phyloP scores from a whole-genome alignment of 1,140 invertebrate species.

The Microplitis mediator region DNA sequence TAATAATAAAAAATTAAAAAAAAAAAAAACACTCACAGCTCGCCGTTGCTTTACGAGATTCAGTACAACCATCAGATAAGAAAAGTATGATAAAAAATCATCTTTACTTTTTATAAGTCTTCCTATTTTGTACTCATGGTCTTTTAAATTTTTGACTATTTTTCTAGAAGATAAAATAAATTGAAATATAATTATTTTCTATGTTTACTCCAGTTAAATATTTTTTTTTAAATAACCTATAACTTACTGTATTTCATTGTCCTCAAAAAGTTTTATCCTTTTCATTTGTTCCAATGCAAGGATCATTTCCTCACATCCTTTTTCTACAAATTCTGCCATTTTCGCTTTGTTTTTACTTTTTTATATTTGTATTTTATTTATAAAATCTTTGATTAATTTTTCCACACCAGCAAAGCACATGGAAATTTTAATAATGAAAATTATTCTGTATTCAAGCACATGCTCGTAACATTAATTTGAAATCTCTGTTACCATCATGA shows the following conservation, averaged over 20 bases:
- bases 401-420: too few relatives aligned
- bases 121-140: slow-evolving; percentile 76
- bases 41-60: slow-evolving; percentile 67
- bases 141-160: slow-evolving; percentile 73
- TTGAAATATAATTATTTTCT: background rate
- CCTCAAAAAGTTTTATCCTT: slow-evolving; percentile 69
- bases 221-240: slow-evolving; percentile 19
- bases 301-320: slow-evolving; percentile 74
- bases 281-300: slow-evolving; percentile 75
- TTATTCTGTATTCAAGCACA: too few relatives aligned
- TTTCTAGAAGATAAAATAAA: slow-evolving; percentile 54
- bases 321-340: slow-evolving; percentile 80
- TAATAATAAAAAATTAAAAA: background rate
- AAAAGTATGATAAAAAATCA: slow-evolving; percentile 75
- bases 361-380: too few relatives aligned
- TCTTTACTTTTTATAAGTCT: slow-evolving; percentile 71
- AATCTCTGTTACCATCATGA: too few relatives aligned
- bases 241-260: slow-evolving; percentile 70
- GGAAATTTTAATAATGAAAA: too few relatives aligned
- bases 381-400: too few relatives aligned
- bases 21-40: slow-evolving; percentile 49
- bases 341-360: background rate
- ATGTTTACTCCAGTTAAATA: background rate
- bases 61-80: slow-evolving; percentile 73
- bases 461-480: too few relatives aligned